These are phyloP conservation scores for Cyanoramphus novaezelandiae DNA, from an alignment of 2,113 vertebrate species.

Conservation along the genomic window DNA sequence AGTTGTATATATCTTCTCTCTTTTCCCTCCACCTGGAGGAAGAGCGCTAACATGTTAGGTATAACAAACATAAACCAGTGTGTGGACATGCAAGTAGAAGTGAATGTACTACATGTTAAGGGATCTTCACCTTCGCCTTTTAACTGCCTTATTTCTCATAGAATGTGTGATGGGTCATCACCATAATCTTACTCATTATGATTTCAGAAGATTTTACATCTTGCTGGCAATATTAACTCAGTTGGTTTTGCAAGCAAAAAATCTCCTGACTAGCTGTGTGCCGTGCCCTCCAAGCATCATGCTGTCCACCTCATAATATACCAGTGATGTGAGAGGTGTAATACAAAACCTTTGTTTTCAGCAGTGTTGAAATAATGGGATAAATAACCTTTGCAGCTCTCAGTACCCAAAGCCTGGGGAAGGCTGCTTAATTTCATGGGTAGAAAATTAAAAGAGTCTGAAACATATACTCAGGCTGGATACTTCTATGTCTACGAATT, in stretches of 20 bases:
- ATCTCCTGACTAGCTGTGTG: neutral
- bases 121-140: neutral
- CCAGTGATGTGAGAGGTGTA: neutral
- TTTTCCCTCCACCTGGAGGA: neutral
- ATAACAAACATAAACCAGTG: neutral
- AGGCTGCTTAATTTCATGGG: neutral
- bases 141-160: neutral
- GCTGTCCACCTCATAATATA: neutral
- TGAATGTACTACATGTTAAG: neutral
- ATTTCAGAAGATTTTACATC: neutral
- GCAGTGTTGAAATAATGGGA: neutral
- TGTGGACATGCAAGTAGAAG: neutral
- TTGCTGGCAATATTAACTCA: neutral
- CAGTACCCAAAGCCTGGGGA: neutral
- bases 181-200: neutral
- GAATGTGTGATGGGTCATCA: neutral
- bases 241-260: neutral
- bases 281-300: too few species aligned
- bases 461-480: neutral
- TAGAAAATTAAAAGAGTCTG: neutral
- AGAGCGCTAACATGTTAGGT: neutral
- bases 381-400: neutral
- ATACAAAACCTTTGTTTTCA: neutral
- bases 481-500: too few species aligned
- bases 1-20: neutral